Percentiles rank a stretch among this genome's conserved stretches.
phyloP scores from a whole-genome alignment of 2,113 vertebrate species.

The Kryptolebias marmoratus region DNA sequence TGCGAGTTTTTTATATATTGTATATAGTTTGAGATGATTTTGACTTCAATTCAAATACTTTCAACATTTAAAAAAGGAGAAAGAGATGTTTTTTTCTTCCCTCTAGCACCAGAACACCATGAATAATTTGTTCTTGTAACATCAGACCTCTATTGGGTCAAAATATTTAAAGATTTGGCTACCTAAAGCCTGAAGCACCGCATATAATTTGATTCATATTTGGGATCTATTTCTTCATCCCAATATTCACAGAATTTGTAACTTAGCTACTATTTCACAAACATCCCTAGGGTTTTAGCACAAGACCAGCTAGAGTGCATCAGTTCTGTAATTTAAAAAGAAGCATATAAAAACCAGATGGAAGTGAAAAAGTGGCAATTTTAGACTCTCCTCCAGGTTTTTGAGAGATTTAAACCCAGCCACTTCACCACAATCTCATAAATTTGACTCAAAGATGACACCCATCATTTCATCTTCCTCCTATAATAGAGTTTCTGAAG shows the following conservation, averaged over 20 bases:
- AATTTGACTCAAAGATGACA: conserved; percentile 20
- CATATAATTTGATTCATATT: conserved; percentile 27
- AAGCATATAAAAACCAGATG: conserved; percentile 14
- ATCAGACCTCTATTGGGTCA: not conserved
- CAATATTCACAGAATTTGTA: not conserved
- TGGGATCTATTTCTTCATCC: not conserved
- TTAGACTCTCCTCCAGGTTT: conserved; percentile 17
- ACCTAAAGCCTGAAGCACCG: conserved; percentile 6
- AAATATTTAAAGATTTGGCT: conserved; percentile 7
- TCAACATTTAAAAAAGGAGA: conserved; percentile 3
- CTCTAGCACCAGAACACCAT: not conserved
- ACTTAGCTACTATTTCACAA: conserved; percentile 4
- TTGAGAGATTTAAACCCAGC: conserved; percentile 24
- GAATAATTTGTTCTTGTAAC: not conserved
- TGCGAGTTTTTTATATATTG: no score
- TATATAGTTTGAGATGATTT: no score
- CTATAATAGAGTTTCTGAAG: conserved; percentile 4
- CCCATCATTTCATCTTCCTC: conserved; percentile 32
- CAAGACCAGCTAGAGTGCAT: conserved; percentile 9
- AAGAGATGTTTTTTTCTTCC: not conserved
- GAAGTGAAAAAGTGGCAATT: conserved; percentile 28
- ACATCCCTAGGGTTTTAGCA: conserved; percentile 16
- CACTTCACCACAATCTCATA: conserved; percentile 32
- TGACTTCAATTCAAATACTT: conserved; percentile 9
- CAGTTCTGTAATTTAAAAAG: conserved; percentile 1